phyloP scores from a whole-genome alignment of 2,113 vertebrate species.

The Gyps fulvus region DNA sequence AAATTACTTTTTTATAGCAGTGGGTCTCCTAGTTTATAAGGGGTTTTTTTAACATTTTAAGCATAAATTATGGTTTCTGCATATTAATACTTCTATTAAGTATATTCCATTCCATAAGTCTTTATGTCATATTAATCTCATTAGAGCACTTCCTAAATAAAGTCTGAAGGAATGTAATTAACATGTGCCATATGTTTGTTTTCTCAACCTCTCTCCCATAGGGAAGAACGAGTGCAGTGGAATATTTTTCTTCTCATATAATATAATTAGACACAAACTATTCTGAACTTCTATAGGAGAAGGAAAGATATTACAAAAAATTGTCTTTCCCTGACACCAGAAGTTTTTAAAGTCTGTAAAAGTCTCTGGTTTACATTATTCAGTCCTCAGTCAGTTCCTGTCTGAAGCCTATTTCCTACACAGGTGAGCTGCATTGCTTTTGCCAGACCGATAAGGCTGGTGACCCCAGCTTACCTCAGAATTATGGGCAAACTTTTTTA shows the following conservation, averaged over 20 bases:
- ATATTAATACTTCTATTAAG: not conserved
- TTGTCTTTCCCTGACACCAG: accelerated
- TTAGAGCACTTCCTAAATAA: conserved; percentile 19
- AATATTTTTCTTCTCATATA: not conserved
- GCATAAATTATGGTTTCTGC: not conserved
- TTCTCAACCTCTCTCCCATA: not conserved
- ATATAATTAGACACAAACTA: not conserved
- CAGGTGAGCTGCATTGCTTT: not conserved
- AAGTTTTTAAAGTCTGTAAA: not conserved
- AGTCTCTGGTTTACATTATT: not conserved
- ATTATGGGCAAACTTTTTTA: not conserved
- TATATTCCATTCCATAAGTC: not conserved
- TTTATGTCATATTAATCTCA: not conserved
- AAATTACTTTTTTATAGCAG: not conserved
- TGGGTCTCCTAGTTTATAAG: not conserved
- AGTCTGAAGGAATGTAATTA: conserved; percentile 5
- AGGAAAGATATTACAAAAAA: not conserved
- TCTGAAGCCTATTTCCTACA: not conserved
- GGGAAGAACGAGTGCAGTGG: not conserved
- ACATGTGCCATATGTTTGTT: not conserved
- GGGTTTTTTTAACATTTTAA: not conserved
- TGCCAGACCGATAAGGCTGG: not conserved
- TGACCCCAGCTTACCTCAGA: not conserved
- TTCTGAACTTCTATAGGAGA: not conserved
- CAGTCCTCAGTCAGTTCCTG: not conserved